Evolutionary conservation across 2,888 invertebrate species (phyloP).

Genomic region (Boloria selene): DNA sequence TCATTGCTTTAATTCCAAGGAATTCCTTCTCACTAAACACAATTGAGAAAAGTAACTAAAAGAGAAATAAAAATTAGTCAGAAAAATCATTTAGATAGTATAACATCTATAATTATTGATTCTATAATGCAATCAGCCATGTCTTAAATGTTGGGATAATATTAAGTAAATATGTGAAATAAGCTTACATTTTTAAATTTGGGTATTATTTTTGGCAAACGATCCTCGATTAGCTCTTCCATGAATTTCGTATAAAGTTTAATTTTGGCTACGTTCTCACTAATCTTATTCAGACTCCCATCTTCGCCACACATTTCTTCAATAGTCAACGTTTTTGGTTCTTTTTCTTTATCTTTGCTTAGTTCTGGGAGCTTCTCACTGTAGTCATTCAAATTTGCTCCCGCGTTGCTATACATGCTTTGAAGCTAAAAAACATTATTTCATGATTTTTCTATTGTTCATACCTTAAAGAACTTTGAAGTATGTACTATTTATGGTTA

Average conservation of each 20-base stretch:
- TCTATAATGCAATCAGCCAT: no score
- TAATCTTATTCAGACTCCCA: background rate
- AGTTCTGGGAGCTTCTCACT: conserved; percentile 17
- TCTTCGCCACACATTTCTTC: conserved; percentile 23
- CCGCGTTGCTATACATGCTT: conserved; percentile 8
- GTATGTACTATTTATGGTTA: no score
- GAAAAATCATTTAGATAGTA: background rate
- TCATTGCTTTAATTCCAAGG: conserved; percentile 21
- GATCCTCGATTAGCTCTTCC: conserved; percentile 40
- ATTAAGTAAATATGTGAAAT: background rate
- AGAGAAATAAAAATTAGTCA: conserved; percentile 10
- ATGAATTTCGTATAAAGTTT: conserved; percentile 39
- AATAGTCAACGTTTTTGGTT: background rate
- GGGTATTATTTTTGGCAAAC: conserved; percentile 50
- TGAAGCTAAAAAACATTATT: conserved; percentile 19
- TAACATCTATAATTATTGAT: background rate
- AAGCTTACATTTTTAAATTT: conserved; percentile 54
- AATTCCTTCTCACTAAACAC: conserved; percentile 34
- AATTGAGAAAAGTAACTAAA: conserved; percentile 31
- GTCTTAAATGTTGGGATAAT: background rate
- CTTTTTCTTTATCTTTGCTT: background rate
- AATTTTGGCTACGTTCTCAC: conserved; percentile 13
- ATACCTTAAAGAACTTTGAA: no score
- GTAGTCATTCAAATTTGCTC: conserved; percentile 6
- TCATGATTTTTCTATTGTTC: background rate